Conservation (phyloP, 2,113 vertebrate species). For the Urocitellus parryii region DNA sequence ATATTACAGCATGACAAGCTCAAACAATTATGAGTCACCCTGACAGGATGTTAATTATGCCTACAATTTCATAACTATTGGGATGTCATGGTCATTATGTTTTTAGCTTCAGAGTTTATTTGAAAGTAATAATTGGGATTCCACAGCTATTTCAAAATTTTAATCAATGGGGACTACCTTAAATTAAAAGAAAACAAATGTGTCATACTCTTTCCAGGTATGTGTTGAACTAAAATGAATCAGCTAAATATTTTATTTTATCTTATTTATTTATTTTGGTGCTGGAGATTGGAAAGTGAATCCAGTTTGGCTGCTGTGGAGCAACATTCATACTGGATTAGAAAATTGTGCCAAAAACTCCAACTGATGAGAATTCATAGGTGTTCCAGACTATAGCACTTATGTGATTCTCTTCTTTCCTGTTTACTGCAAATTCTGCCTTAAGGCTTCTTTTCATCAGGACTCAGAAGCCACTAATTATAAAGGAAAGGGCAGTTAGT, state of each 20-base stretch:
- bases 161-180: constrained; percentile 69
- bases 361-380: constrained; percentile 73
- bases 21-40: constrained; percentile 80
- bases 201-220: constrained; percentile 68
- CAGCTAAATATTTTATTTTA: constrained; percentile 43
- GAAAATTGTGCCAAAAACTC: constrained; percentile 79
- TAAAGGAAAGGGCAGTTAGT: constrained; percentile 81
- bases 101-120: constrained; percentile 80
- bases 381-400: constrained; percentile 70
- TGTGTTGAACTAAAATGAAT: constrained; percentile 70
- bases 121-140: constrained; percentile 71
- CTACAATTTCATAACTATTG: constrained; percentile 74
- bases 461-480: constrained; percentile 83
- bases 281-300: constrained; percentile 66
- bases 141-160: constrained; percentile 59
- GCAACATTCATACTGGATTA: constrained; percentile 64
- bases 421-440: constrained; percentile 83
- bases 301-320: constrained; percentile 47
- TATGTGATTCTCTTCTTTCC: constrained; percentile 72
- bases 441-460: constrained; percentile 83
- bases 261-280: constrained; percentile 65
- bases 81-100: constrained; percentile 76
- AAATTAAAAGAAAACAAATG: constrained; percentile 43
- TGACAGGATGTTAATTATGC: constrained; percentile 76
- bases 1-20: constrained; percentile 81